Evolutionary conservation across 2,113 vertebrate species (phyloP), one percentile per base, ranked within the genome.

Genomic region (Tenebrosternarchus preto): DNA sequence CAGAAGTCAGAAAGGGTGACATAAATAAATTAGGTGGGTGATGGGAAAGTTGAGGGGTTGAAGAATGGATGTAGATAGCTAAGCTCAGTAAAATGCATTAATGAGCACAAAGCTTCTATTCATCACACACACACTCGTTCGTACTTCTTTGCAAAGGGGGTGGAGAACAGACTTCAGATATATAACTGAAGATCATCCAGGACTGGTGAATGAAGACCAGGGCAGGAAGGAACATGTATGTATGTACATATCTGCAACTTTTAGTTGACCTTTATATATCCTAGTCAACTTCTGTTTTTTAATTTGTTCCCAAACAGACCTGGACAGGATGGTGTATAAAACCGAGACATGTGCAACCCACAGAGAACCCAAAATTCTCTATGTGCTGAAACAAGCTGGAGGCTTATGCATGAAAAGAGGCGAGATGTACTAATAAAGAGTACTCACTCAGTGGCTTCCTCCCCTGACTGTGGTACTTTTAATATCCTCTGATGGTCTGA

Each of bases 1-100:
- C n/a, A n/a, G n/a, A 77, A 77, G 19, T 68, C 71, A 68, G 83
- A 85, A 55, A 39, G 43, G 20, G 83, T 82, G 31, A 20, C 82
- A 83, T 87, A 80, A 87, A 90, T 87, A 88, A 86, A 88, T 85
- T 82, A 86, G 61, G 80, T 71, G 57, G 80, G 60, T 33, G 75
- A 82, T 84, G 78, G 75, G 64, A 79, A 36, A 86, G 83, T 77
- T 73, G 19, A 59, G 5, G 0, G 25, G 76, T n/a, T 24, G 17
- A 53, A 56, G 72, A 31, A 75, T 68, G 46, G 77, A 69, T 50
- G 29, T 59, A n/a, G 29, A 70, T 66, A 63, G 24, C 12, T 25
- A 77, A 73, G 78, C 78, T 50, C 29, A 36, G 78, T 80, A 22
- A 73, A 80, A 53, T 80, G 8, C 29, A 66, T 25, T 79, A 71